These are phyloP conservation scores for Protosalanx chinensis DNA, from an alignment of 2,797 vertebrate genomes.

Conservation along the genomic window DNA sequence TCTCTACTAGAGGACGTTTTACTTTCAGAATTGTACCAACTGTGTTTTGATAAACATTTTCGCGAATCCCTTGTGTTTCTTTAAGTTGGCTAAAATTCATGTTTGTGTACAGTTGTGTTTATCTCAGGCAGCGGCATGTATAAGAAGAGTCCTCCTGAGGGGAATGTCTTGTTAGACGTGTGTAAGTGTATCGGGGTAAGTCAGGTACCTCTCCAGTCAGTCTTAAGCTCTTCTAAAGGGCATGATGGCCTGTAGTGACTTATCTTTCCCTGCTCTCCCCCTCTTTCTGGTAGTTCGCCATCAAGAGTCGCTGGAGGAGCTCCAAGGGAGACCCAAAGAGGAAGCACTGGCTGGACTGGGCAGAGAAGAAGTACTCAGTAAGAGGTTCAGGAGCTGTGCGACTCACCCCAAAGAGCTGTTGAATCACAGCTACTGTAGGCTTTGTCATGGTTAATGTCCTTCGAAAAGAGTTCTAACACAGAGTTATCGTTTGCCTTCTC, in stretches of 20 bases:
- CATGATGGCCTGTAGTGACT: not conserved
- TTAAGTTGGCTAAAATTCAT: conserved; percentile 18
- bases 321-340: conserved; percentile 66
- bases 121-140: conserved; percentile 86
- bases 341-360: conserved; percentile 96
- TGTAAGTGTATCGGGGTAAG: conserved; percentile 88
- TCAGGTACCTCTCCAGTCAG: conserved; percentile 26
- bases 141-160: conserved; percentile 84
- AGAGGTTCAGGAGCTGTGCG: too few relatives aligned
- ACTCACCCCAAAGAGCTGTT: too few relatives aligned
- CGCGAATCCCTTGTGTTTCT: not conserved
- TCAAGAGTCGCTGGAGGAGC: conserved; percentile 81
- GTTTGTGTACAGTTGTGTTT: conserved; percentile 82
- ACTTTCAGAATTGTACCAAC: not conserved
- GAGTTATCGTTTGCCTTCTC: not conserved
- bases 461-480: not conserved
- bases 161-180: conserved; percentile 86
- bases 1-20: too few relatives aligned
- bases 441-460: not conserved
- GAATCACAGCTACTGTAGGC: too few relatives aligned
- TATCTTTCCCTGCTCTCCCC: not conserved
- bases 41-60: not conserved
- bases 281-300: conserved; percentile 79
- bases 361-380: conserved; percentile 89
- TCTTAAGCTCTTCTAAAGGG: not conserved